A percentile compares a stretch with the other conserved stretches of the same genome.
These are phyloP conservation scores for Bombus sibiricus DNA, from an alignment of 1,140 invertebrate species.

Conservation along the genomic window DNA sequence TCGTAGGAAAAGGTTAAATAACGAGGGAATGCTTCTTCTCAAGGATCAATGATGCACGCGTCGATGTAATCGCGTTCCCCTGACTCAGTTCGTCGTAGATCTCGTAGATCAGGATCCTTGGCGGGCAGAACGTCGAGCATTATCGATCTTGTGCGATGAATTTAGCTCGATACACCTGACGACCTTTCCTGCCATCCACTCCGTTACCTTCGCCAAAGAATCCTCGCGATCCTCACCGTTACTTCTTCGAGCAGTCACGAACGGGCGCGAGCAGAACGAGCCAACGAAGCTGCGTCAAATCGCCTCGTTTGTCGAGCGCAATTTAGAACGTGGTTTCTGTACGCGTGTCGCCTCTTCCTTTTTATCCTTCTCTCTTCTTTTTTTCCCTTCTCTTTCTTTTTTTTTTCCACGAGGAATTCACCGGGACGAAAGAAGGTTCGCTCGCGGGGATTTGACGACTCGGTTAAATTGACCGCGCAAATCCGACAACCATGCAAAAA, in stretches of 20 bases:
- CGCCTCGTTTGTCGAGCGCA: conserved; percentile 9
- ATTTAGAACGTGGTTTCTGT: conserved; percentile 16
- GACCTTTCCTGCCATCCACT: conserved; percentile 48
- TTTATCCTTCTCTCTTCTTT: background rate
- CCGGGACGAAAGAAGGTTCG: background rate
- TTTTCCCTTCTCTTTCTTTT: background rate
- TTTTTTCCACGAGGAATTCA: background rate
- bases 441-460: conserved; percentile 9
- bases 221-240: conserved; percentile 58
- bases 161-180: conserved; percentile 44
- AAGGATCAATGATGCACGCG: conserved; percentile 7
- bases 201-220: conserved; percentile 58
- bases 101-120: conserved; percentile 16
- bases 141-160: conserved; percentile 39
- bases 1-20: background rate
- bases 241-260: conserved; percentile 29
- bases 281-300: conserved; percentile 32
- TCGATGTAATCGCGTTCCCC: background rate
- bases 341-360: background rate
- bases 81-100: background rate
- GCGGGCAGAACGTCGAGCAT: conserved; percentile 1
- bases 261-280: conserved; percentile 21
- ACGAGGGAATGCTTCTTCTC: background rate
- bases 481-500: background rate
- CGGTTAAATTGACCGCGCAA: conserved; percentile 16